These are phyloP conservation scores for Erannis defoliaria DNA, from an alignment of 2,888 invertebrate species.

Conservation along the genomic window DNA sequence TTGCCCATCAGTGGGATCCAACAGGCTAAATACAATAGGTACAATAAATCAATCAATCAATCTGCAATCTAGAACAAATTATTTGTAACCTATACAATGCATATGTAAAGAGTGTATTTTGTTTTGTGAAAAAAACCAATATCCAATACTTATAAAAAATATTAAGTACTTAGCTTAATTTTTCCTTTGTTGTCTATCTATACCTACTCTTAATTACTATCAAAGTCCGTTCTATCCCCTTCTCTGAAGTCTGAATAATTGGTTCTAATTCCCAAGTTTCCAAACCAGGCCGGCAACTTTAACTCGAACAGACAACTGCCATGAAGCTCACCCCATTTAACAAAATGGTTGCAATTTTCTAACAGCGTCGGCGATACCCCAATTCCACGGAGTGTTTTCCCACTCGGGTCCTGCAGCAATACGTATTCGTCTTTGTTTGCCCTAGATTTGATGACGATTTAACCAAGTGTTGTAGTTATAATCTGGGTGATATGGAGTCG, in stretches of 20 bases:
- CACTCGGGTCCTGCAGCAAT: background rate
- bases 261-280: slow-evolving; percentile 44
- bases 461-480: too few relatives aligned
- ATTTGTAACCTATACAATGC: too few relatives aligned
- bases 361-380: slow-evolving; percentile 23
- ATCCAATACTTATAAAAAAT: too few relatives aligned
- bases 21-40: too few relatives aligned
- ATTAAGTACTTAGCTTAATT: too few relatives aligned
- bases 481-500: too few relatives aligned
- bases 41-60: too few relatives aligned
- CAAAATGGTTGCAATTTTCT: slow-evolving; percentile 38
- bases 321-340: slow-evolving; percentile 46
- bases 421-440: background rate
- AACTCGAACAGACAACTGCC: slow-evolving; percentile 46
- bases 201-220: background rate
- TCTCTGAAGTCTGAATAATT: slow-evolving; percentile 40
- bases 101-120: too few relatives aligned
- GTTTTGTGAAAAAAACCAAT: too few relatives aligned
- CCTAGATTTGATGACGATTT: background rate
- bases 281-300: slow-evolving; percentile 48
- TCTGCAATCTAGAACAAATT: too few relatives aligned
- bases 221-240: background rate
- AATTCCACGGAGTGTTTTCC: slow-evolving; percentile 32
- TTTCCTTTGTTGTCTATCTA: too few relatives aligned
- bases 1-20: too few relatives aligned